These are phyloP conservation scores for Cheilosia variabilis DNA, from an alignment of 2,888 invertebrate genomes.

Conservation along the genomic window DNA sequence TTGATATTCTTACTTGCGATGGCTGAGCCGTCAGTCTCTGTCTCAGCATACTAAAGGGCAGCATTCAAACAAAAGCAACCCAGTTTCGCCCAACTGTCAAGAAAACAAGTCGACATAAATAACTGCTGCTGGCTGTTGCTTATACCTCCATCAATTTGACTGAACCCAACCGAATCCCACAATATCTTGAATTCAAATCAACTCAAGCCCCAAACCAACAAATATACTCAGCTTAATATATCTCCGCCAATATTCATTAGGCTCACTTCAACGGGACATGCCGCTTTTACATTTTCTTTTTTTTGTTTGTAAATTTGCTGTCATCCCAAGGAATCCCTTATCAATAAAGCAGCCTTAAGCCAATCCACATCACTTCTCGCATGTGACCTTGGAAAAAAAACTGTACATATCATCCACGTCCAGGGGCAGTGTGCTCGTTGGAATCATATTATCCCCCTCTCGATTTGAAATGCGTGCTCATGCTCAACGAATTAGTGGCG, in stretches of 20 bases:
- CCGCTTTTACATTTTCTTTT: background rate
- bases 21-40: too few species aligned
- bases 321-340: conserved; percentile 36
- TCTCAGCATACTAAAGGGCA: too few species aligned
- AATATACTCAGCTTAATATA: conserved; percentile 25
- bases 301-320: conserved; percentile 17
- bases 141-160: too few species aligned
- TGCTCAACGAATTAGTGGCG: conserved; percentile 45
- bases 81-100: too few species aligned
- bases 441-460: conserved; percentile 18
- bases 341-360: conserved; percentile 36
- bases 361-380: conserved; percentile 27
- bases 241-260: conserved; percentile 47
- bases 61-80: too few species aligned
- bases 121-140: too few species aligned
- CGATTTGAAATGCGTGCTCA: conserved; percentile 40
- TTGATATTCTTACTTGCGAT: too few species aligned
- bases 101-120: too few species aligned
- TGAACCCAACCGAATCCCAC: too few species aligned
- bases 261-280: conserved; percentile 29
- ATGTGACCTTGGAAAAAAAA: conserved; percentile 19
- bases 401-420: background rate
- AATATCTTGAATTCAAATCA: conserved; percentile 10
- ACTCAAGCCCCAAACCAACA: conserved; percentile 2
- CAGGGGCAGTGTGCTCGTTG: background rate